These are phyloP conservation scores for Eulithis testata DNA, from an alignment of 2,888 invertebrate genomes.

Conservation along the genomic window DNA sequence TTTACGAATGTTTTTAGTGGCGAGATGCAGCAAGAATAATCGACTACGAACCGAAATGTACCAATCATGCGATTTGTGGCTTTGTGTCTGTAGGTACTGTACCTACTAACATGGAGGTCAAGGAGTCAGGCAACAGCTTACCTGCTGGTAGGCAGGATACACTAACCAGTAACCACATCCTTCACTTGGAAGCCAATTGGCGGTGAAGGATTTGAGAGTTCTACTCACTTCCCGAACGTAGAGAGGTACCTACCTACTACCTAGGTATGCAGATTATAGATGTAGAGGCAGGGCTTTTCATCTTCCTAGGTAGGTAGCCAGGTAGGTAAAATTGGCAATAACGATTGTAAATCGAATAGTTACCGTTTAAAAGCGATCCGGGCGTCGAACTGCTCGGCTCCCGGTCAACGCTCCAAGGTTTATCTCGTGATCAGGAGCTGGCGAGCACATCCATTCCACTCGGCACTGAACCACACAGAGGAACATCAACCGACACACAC, in stretches of 20 bases:
- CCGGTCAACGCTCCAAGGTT: slow-evolving; percentile 72
- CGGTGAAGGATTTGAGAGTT: neutral
- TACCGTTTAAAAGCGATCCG: slow-evolving; percentile 60
- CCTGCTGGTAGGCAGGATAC: too few species aligned
- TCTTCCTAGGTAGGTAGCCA: too few species aligned
- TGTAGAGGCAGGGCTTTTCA: too few species aligned
- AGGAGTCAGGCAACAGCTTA: too few species aligned
- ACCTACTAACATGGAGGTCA: too few species aligned
- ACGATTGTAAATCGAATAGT: slow-evolving; percentile 51
- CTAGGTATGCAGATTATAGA: too few species aligned
- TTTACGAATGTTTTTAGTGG: neutral
- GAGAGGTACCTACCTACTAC: neutral
- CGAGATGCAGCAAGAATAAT: too few species aligned
- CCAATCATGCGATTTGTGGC: too few species aligned
- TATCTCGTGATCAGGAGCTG: slow-evolving; percentile 57
- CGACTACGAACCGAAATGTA: too few species aligned
- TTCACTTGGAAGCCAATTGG: neutral
- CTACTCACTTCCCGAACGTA: too few species aligned
- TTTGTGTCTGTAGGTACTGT: too few species aligned
- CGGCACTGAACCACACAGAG: slow-evolving; percentile 37
- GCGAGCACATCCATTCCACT: slow-evolving; percentile 35
- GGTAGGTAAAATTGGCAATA: slow-evolving; percentile 14
- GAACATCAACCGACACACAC: slow-evolving; percentile 37
- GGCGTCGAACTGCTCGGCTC: slow-evolving; percentile 63
- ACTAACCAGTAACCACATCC: neutral